A percentile compares a stretch with the other conserved stretches of the same genome.
Evolutionary conservation across 2,113 vertebrate genomes (phyloP).

Genomic region (Pandion haliaetus): DNA sequence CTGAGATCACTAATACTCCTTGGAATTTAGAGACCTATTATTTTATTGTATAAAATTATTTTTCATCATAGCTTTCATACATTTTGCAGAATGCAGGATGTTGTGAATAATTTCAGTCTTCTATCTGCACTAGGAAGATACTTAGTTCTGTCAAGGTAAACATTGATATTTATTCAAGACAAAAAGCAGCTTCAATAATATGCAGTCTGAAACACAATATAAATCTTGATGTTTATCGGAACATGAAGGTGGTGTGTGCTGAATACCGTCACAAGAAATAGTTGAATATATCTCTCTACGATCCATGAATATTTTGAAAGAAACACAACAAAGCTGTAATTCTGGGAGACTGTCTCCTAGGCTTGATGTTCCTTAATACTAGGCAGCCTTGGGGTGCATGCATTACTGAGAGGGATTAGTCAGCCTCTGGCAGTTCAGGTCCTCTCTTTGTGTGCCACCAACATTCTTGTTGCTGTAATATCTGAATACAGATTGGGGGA

Average conservation of each 20-base stretch:
- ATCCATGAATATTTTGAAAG: neutral
- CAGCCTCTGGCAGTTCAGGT: neutral
- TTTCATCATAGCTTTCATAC: neutral
- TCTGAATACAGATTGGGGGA: neutral
- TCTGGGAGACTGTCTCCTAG: neutral
- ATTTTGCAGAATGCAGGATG: neutral
- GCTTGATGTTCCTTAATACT: neutral
- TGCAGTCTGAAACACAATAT: neutral
- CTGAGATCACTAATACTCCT: neutral
- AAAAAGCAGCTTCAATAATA: neutral
- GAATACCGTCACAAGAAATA: neutral
- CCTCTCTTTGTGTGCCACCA: neutral
- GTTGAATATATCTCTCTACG: neutral
- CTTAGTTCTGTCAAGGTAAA: neutral
- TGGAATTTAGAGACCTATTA: neutral
- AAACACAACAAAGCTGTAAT: neutral
- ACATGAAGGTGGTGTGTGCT: neutral
- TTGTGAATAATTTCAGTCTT: neutral
- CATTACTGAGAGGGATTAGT: neutral
- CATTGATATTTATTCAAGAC: neutral
- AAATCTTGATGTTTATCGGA: neutral
- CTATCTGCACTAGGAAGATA: neutral
- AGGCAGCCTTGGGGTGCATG: neutral
- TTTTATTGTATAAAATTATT: neutral
- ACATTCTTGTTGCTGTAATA: neutral